Evolutionary conservation across 2,797 vertebrate species (phyloP), one percentile per base, ranked within the genome.

Genomic region (Sebastes jordani): DNA sequence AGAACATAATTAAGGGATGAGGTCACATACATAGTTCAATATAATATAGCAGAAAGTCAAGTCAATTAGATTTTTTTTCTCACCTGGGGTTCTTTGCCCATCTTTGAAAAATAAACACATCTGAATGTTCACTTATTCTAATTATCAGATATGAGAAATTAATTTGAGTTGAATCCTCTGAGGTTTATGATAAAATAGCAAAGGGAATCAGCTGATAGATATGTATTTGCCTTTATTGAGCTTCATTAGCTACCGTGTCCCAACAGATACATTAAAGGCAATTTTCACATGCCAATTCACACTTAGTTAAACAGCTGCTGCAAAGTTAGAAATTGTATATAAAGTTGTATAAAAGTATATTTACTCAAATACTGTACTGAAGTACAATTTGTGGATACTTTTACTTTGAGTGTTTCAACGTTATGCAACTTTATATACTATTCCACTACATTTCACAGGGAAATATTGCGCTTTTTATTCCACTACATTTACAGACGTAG

Each of bases 1-100:
- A 62, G 60, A 86, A 71, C 62, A 58, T 83, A 81, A 91, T 90
- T 80, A 87, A 86, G 64, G 58, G 52, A 81, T 58, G 78, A 70
- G 81, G 88, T 87, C 61, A 81, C 59, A 10, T 54, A 65, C 11
- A n/a, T 29, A 82, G 82, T 83, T 91, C 38, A 78, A 30, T 23
- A 9, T 38, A 64, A 80, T 54, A n/a, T 11, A 16, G 11, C 14
- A 62, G 16, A 70, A 76, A 82, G 76, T 84, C 60, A 86, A 86
- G 65, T 70, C 68, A 88, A 83, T 91, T 82, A 66, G 30, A 58
- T 58, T 27, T 67, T 46, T 66, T 60, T 3, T 30, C 9, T 29
- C 9, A 3, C 18, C 14, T 58, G 30, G 46, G 52, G 1, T 29
- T 74, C 74, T 58, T 52, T 42, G 5, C 16, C 3, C 9, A 14